Conservation (phyloP, 23 tunicate species). For the Styela plicata region DNA sequence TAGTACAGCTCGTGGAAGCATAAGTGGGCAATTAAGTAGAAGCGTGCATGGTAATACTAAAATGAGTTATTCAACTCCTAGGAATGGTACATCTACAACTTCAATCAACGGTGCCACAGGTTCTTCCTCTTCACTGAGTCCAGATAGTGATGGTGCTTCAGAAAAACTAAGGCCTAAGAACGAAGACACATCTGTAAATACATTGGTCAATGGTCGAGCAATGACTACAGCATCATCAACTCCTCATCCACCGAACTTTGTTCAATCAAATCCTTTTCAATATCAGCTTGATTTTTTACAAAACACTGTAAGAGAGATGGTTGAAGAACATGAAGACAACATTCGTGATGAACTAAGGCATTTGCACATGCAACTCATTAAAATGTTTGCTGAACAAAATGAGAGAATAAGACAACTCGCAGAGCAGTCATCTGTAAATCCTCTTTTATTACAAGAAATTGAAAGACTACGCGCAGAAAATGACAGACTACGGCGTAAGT, state of each 20-base stretch:
- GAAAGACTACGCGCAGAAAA: constrained; percentile 68
- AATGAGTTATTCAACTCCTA: not conserved
- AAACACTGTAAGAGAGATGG: constrained; percentile 69
- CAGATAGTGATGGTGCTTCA: not conserved
- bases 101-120: not conserved
- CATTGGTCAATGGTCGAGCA: not conserved
- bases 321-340: constrained; percentile 66
- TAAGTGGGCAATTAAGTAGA: not conserved
- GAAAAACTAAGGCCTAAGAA: not conserved
- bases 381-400: constrained; percentile 64
- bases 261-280: constrained; percentile 36
- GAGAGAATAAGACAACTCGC: constrained; percentile 44
- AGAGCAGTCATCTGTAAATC: constrained; percentile 56
- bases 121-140: not conserved
- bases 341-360: constrained; percentile 56
- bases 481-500: constrained; percentile 51
- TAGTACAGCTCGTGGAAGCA: not conserved
- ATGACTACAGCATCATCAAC: not conserved
- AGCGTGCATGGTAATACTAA: not conserved
- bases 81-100: not conserved
- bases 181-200: not conserved
- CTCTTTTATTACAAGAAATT: constrained; percentile 56
- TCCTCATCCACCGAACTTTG: not conserved
- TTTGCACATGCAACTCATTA: constrained; percentile 46
- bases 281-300: constrained; percentile 62